A percentile compares a stretch with the other conserved stretches of the same genome.
phyloP scores from a whole-genome alignment of 2,113 vertebrate species.

The Nothocercus nigrocapillus region DNA sequence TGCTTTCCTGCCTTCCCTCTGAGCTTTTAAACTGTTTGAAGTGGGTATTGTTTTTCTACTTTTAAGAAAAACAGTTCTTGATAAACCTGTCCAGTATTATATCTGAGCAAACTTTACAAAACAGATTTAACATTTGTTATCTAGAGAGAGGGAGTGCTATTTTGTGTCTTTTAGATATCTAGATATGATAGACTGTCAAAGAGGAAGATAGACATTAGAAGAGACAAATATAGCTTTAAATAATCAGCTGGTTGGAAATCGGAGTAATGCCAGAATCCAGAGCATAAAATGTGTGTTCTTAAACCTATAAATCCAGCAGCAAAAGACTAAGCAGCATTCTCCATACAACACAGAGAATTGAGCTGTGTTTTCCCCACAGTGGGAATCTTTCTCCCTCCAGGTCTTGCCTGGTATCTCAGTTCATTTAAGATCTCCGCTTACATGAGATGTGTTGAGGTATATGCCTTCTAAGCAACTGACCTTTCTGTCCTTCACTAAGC shows the following conservation, averaged over 20 bases:
- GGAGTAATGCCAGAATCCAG: background rate
- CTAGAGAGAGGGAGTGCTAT: background rate
- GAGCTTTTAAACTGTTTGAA: background rate
- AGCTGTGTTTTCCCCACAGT: background rate
- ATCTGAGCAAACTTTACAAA: background rate
- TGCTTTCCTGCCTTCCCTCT: background rate
- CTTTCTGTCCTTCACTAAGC: background rate
- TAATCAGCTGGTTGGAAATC: background rate
- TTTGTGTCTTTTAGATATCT: background rate
- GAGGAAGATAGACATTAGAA: background rate
- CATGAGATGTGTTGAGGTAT: background rate
- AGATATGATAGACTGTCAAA: background rate
- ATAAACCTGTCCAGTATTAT: background rate
- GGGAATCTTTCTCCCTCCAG: background rate
- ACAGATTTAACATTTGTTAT: background rate
- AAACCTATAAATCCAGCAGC: background rate
- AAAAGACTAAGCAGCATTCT: background rate
- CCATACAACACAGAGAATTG: fast-evolving
- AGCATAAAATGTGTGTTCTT: background rate
- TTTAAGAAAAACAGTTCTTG: background rate
- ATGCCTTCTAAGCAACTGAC: background rate
- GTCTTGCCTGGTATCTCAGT: background rate
- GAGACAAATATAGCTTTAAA: background rate
- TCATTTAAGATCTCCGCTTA: fast-evolving
- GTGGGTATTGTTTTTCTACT: background rate